Evolutionary conservation across 2,797 vertebrate genomes (phyloP), one percentile per base, ranked within the genome.

Genomic region (Sphaeramia orbicularis): DNA sequence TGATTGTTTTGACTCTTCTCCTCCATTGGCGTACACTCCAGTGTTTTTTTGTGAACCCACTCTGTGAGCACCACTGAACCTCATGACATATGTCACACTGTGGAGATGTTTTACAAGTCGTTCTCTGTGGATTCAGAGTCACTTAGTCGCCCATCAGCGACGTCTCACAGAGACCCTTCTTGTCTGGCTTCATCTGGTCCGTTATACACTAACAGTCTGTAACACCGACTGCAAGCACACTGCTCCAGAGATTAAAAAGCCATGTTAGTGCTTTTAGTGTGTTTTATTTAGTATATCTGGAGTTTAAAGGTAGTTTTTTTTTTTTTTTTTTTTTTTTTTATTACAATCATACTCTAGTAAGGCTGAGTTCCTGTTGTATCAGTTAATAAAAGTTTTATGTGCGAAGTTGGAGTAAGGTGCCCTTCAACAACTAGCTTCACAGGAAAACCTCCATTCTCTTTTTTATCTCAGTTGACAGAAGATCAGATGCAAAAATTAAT

Each of bases 401-500:
- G 52, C 66, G 71, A 79, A 88, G 83, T 86, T 85, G 40, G 71
- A 80, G 53, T 62, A 85, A 81, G 78, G 76, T 89, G 85, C 78
- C 84, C 85, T 86, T 90, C 77, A 86, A 88, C 86, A 84, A 76
- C 63, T 12, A 62, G 77, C 81, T 88, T 86, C 71, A 84, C 86
- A 75, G 80, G 73, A 54, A 83, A 74, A 81, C 64, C 7, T 50
- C 38, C 19, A 35, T 62, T 67, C 40, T 61, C 70, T 78, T 68
- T 87, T 86, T 81, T 38, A 87, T 81, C 84, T 81, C 51, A 44
- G 56, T 52, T 85, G 82, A 91, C 87, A 90, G 82, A 88, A 86
- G 86, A 90, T 91, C 87, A 85, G 84, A 90, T 86, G 78, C 84
- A 81, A 86, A 92, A 90, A 88, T 86, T 84, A 89, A 88, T 89